Evolutionary conservation across 2,113 vertebrate species (phyloP).

Genomic region (Brachypteracias leptosomus): DNA sequence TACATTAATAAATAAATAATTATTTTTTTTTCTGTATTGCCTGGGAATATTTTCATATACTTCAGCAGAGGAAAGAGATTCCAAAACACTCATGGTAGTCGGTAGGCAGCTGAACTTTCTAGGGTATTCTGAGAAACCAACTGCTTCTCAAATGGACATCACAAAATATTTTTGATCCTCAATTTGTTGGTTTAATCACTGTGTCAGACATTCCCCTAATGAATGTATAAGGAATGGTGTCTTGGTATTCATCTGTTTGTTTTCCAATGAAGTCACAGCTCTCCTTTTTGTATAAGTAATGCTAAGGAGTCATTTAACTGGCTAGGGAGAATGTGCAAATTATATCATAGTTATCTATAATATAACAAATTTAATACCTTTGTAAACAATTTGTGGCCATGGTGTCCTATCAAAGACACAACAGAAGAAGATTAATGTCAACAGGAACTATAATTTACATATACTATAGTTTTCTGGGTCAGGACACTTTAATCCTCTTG

Average conservation of each 20-base stretch:
- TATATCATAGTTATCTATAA: neutral
- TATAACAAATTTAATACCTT: neutral
- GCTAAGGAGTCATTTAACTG: neutral
- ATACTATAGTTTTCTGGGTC: neutral
- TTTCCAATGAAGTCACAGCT: neutral
- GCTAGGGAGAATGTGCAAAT: neutral
- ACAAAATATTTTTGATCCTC: neutral
- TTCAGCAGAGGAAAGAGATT: neutral
- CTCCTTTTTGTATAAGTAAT: neutral
- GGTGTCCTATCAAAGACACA: neutral
- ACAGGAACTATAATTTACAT: neutral
- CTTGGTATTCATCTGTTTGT: neutral
- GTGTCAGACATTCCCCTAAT: neutral
- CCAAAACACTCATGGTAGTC: neutral
- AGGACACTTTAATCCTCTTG: neutral
- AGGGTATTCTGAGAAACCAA: neutral
- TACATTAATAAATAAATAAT: rapidly evolving
- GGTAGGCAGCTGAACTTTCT: neutral
- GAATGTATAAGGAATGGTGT: neutral
- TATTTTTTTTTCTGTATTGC: neutral
- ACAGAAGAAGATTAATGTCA: neutral
- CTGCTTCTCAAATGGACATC: neutral
- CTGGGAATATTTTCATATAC: neutral
- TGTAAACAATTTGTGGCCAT: neutral
- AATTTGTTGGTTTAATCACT: neutral